Evolutionary conservation across 2,888 invertebrate genomes (phyloP).

Genomic region (Stegophylla sp.): DNA sequence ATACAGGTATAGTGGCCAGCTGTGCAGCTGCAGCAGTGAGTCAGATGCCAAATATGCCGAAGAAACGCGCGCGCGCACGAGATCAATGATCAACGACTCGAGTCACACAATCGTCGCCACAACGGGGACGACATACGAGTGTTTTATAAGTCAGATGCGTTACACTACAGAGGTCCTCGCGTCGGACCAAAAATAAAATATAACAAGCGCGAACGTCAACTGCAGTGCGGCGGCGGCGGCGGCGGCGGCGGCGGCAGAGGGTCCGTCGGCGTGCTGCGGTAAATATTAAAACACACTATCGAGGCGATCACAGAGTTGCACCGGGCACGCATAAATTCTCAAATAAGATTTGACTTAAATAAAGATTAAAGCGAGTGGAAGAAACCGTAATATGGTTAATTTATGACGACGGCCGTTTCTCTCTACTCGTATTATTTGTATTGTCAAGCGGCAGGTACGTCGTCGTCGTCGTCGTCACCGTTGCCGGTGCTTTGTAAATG

Average conservation of each 20-base stretch:
- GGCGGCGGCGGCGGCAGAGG: no score
- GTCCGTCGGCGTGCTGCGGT: background rate
- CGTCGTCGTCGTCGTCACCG: background rate
- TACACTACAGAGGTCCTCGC: no score
- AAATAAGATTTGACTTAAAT: slow-evolving; percentile 1
- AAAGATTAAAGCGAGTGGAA: background rate
- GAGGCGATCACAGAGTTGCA: background rate
- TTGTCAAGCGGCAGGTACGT: no score
- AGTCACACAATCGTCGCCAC: slow-evolving; percentile 8
- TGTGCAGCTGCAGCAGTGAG: slow-evolving; percentile 10
- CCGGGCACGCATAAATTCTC: background rate
- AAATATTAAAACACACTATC: background rate
- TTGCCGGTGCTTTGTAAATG: background rate
- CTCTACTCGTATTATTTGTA: no score
- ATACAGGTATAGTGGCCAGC: no score
- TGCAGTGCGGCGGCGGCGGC: no score
- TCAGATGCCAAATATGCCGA: slow-evolving; percentile 41
- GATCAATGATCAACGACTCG: slow-evolving; percentile 43
- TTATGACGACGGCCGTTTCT: background rate
- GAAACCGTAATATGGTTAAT: background rate
- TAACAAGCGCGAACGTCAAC: background rate
- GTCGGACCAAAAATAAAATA: slow-evolving; percentile 17
- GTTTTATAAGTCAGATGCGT: slow-evolving; percentile 20
- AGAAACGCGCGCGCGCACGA: background rate
- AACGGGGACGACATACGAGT: slow-evolving; percentile 18